A percentile compares a stretch with the other conserved stretches of the same genome.
These are phyloP conservation scores for Drosophila bipectinata DNA, from an alignment of 1,140 invertebrate genomes.

Conservation along the genomic window DNA sequence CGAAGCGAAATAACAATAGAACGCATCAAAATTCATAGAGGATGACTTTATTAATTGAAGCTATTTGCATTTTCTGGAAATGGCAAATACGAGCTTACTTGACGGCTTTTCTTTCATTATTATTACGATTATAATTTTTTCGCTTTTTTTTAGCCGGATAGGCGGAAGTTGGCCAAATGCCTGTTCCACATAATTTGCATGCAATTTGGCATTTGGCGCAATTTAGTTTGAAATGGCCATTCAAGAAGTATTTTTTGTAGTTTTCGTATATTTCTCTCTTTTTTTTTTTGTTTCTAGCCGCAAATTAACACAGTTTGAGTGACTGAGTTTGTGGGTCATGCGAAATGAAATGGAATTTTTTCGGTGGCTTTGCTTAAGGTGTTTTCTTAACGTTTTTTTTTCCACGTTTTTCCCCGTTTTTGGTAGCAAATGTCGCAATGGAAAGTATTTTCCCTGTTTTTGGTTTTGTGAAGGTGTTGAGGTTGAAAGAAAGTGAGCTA, in stretches of 20 bases:
- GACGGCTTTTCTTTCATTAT: slow-evolving; percentile 6
- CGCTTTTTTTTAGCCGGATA: slow-evolving; percentile 50
- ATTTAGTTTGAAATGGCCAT: slow-evolving; percentile 67
- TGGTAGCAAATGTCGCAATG: slow-evolving; percentile 48
- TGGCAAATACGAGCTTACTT: slow-evolving; percentile 20
- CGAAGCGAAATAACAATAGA: slow-evolving; percentile 9
- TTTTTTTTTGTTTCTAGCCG: slow-evolving; percentile 30
- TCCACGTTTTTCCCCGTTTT: slow-evolving; percentile 20
- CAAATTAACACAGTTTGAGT: slow-evolving; percentile 78
- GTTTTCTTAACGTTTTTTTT: slow-evolving; percentile 6
- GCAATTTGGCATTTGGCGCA: slow-evolving; percentile 78
- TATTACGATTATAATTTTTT: slow-evolving; percentile 20
- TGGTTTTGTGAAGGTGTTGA: slow-evolving; percentile 21
- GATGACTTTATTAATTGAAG: slow-evolving; percentile 46
- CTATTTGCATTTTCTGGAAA: slow-evolving; percentile 54
- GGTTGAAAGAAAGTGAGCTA: slow-evolving; percentile 39
- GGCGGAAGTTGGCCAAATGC: slow-evolving; percentile 50
- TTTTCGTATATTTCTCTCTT: slow-evolving; percentile 15
- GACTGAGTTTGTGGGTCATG: slow-evolving; percentile 66
- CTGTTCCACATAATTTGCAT: slow-evolving; percentile 78
- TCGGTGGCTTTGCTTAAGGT: slow-evolving; percentile 24
- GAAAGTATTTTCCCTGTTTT: slow-evolving; percentile 51
- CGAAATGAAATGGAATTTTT: slow-evolving; percentile 76
- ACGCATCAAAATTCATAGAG: slow-evolving; percentile 4
- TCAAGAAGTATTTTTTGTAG: slow-evolving; percentile 45